phyloP scores from a whole-genome alignment of 2,888 invertebrate species.

The Choristoneura rosaceana region DNA sequence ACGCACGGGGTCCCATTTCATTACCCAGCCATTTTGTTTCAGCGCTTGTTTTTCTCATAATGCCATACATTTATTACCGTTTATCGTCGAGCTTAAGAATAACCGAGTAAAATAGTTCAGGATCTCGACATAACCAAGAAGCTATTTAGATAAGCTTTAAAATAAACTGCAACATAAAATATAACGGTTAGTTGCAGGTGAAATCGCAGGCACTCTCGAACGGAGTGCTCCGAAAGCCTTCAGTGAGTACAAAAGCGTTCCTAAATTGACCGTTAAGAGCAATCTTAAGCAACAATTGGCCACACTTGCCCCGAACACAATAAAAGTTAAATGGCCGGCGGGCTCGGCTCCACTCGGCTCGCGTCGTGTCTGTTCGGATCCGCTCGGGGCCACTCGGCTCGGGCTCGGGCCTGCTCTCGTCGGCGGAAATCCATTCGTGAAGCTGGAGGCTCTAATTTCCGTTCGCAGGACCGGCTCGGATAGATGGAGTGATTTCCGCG shows the following conservation, averaged over 20 bases:
- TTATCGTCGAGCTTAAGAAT: background rate
- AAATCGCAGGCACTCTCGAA: constrained; percentile 8
- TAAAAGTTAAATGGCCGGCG: constrained; percentile 61
- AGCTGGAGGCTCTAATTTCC: constrained; percentile 68
- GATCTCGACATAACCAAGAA: background rate
- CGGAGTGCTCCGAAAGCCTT: constrained; percentile 6
- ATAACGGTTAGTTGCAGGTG: background rate
- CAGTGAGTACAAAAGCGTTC: constrained; percentile 35
- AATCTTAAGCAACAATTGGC: constrained; percentile 42
- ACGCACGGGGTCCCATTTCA: constrained; percentile 5
- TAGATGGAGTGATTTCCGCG: constrained; percentile 40
- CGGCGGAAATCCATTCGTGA: constrained; percentile 66
- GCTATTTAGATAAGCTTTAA: constrained; percentile 1
- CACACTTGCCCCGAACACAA: constrained; percentile 50
- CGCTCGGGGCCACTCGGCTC: constrained; percentile 12
- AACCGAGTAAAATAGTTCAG: background rate
- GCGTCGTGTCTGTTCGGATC: background rate
- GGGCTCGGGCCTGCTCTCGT: constrained; percentile 39
- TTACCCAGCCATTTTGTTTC: constrained; percentile 13
- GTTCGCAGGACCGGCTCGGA: constrained; percentile 51
- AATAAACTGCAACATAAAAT: constrained; percentile 1
- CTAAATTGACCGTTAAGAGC: constrained; percentile 41
- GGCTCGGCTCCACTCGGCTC: constrained; percentile 28
- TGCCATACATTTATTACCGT: constrained; percentile 2
- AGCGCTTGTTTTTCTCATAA: constrained; percentile 2